Evolutionary conservation across 1,140 invertebrate species (phyloP), one percentile per base, ranked within the genome.

Genomic region (Acromyrmex charruanus): DNA sequence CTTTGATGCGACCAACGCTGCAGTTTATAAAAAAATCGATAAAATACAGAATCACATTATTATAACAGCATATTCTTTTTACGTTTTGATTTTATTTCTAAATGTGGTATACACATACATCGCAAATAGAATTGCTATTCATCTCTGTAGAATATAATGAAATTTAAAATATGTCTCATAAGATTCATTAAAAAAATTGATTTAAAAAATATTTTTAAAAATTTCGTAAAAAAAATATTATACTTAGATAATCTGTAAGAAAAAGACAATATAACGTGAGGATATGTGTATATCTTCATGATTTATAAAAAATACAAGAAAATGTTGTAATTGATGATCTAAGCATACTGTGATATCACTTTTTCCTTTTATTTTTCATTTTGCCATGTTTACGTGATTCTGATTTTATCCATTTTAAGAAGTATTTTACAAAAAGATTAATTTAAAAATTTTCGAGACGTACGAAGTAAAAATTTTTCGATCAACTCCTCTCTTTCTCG

Each of bases 391-490:
- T 7, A 77, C 6, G 51, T 53, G 72, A 86, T 69, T 68, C 63
- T 66, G 75, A 75, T 44, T 55, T 58, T 63, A 65, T 31, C 49
- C n/a, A 58, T 71, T 79, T 72, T 55, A 39, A 25, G 21, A 85
- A 39, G 49, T n/a, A 77, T 85, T 87, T 84, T 77, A 91, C 80
- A 88, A 85, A 89, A 61, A 58, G 35, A 88, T 77, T 75, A 86
- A 71, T 85, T 85, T 68, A 79, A 80, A 85, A 80, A 61, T 85
- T 87, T 31, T 63, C 49, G 74, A 89, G 80, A 89, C 35, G 51
- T 79, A 63, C 61, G 72, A 86, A 80, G 68, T 87, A 91, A 90
- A 90, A 90, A 87, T 88, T 85, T 86, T 21, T 74, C 65, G 25
- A 86, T 21, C 31, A 77, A 63, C 77, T 86, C 66, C 6, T 39